Percentiles rank a stretch among this genome's conserved stretches.
Evolutionary conservation across 2,888 invertebrate genomes (phyloP).

Genomic region (Quadroppia sp.): DNA sequence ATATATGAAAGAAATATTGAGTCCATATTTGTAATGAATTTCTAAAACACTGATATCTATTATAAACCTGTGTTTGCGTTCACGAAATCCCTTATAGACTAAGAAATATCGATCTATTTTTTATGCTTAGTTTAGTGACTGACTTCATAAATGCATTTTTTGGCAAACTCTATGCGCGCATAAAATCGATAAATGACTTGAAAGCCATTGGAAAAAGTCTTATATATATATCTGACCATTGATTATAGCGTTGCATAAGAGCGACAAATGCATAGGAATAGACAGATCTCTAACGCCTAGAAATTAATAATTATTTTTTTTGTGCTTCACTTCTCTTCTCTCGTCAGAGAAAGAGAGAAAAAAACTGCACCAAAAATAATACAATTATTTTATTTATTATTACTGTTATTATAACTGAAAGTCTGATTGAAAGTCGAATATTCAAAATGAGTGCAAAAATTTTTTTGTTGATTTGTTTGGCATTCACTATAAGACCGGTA

Average conservation of each 20-base stretch:
- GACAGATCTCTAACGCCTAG: not conserved
- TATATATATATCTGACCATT: conserved; percentile 24
- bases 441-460: too few relatives aligned
- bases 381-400: conserved; percentile 9
- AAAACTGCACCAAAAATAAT: not conserved
- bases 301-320: conserved; percentile 22
- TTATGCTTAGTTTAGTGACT: conserved; percentile 29
- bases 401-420: not conserved
- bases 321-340: too few relatives aligned
- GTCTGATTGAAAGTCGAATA: conserved; percentile 13
- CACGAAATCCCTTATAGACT: not conserved
- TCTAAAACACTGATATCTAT: conserved; percentile 18
- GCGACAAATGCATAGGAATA: not conserved
- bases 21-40: conserved; percentile 28
- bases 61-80: conserved; percentile 6
- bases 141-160: conserved; percentile 33
- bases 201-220: not conserved
- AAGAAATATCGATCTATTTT: conserved; percentile 31
- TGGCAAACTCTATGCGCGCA: conserved; percentile 20
- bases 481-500: conserved; percentile 18
- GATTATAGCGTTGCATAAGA: conserved; percentile 22
- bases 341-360: not conserved
- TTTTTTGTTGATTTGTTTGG: not conserved
- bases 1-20: conserved; percentile 6
- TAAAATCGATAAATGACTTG: conserved; percentile 33